Base-by-base conservation (phyloP, 2,888 invertebrate species). In the Pandemis heparana region DNA sequence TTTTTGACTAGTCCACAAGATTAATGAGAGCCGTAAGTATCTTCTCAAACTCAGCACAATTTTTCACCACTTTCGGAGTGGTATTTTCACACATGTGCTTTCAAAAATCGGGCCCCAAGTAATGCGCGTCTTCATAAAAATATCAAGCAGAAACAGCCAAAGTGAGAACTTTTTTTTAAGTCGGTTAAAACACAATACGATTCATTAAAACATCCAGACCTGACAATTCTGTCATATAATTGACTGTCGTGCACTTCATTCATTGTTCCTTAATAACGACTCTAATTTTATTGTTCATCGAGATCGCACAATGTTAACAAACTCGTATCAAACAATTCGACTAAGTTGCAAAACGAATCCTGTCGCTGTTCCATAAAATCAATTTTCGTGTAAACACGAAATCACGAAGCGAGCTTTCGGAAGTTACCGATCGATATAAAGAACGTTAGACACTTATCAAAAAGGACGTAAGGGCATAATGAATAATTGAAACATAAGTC, bases 221-320 rank as follows among this genome's bases (percentile, higher is more conserved):
- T 18, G 16, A n/a, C 53, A 53, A 53, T 64, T 39, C 63, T 23
- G 68, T 63, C 63, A 71, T 32, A 59, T 64, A 68, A 73, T 69
- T 73, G 68, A 73, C 63, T 59, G 67, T 56, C 53, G 67, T 56
- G 63, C 67, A 53, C 10, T 59, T 68, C n/a, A 53, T 64, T 64
- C 77, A 78, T 79, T 74, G 71, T 75, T 77, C 81, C 83, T 82
- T 77, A 80, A 81, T 84, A 83, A 84, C 81, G 80, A 78, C 80
- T 81, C 82, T 84, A 84, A 86, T 89, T 87, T 85, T 83, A 86
- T 87, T 85, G 85, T 88, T 85, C 78, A 76, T 75, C 79, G 75
- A 77, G 72, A 75, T 76, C 77, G 77, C 75, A 77, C 46, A 48
- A 32, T 32, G 23, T 51, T 14, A 74, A 74, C 51, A 39, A 59